Conservation (phyloP, 2,113 vertebrate genomes). For the Electrona antarctica region DNA sequence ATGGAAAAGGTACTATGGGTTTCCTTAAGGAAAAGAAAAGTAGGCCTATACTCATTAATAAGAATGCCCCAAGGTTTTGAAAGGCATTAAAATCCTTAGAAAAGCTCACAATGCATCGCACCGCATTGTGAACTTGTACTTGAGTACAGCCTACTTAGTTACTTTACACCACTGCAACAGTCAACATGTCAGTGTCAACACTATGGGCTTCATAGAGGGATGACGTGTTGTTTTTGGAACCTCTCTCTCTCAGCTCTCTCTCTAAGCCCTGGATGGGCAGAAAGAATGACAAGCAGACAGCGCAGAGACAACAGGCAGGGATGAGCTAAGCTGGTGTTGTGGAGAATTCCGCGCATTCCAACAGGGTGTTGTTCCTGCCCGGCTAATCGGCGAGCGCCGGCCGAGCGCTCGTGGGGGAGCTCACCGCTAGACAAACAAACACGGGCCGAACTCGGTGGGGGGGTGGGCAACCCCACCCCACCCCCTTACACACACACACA, state of each 20-base stretch:
- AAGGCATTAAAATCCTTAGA: too few species aligned
- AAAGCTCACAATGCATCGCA: too few species aligned
- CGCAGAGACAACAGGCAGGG: constrained; percentile 71
- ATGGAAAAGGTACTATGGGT: too few species aligned
- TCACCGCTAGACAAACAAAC: constrained; percentile 66
- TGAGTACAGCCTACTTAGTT: too few species aligned
- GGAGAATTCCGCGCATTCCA: constrained; percentile 78
- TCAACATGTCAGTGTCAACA: neutral
- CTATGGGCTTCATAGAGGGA: neutral
- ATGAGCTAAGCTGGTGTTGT: constrained; percentile 78
- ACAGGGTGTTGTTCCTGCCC: constrained; percentile 61
- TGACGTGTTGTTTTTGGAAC: neutral
- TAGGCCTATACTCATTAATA: too few species aligned
- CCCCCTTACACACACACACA: too few species aligned
- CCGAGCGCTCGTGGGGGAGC: constrained; percentile 47
- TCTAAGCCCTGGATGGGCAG: constrained; percentile 45
- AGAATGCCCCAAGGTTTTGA: too few species aligned
- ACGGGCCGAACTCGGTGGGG: constrained; percentile 1
- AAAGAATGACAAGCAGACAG: constrained; percentile 67
- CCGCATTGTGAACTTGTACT: too few species aligned
- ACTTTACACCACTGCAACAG: neutral
- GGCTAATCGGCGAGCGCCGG: constrained; percentile 54
- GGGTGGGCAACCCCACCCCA: constrained; percentile 46
- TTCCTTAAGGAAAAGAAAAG: too few species aligned
- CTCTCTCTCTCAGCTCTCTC: constrained; percentile 25